Evolutionary conservation across 2,113 vertebrate genomes (phyloP).

Genomic region (Corynorhinus townsendii): DNA sequence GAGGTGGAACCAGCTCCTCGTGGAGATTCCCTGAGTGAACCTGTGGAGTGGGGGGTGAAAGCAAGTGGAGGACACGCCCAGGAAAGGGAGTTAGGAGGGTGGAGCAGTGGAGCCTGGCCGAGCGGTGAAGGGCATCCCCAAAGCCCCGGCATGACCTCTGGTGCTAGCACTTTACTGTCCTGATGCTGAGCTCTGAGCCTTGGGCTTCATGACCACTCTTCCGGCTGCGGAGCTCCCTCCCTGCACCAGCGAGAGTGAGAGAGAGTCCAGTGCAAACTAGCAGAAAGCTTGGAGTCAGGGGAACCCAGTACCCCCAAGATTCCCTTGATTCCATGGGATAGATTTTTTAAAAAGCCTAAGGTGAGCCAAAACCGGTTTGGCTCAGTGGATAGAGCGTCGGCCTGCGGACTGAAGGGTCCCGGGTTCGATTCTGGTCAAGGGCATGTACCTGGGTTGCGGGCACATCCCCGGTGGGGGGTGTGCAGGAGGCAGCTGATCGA

Average conservation of each 20-base stretch:
- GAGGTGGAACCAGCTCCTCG: background rate
- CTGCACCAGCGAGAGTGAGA: no score
- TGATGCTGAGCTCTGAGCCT: background rate
- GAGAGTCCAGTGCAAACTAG: background rate
- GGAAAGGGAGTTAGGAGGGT: background rate
- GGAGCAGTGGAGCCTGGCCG: background rate
- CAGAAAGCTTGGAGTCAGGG: background rate
- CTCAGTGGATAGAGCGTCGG: no score
- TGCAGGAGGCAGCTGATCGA: no score
- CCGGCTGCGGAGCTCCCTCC: background rate
- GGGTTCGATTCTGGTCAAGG: no score
- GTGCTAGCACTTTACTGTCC: background rate
- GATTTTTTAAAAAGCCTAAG: background rate
- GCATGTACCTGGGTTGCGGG: no score
- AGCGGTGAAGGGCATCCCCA: background rate
- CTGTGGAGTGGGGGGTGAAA: background rate
- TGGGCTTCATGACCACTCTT: background rate
- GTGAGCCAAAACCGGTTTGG: no score
- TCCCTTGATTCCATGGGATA: background rate
- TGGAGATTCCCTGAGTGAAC: background rate
- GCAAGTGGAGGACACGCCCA: background rate
- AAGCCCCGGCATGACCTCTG: background rate
- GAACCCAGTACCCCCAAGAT: constrained; percentile 45
- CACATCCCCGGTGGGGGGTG: no score
- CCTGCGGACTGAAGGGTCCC: no score